Percentiles rank a stretch among this genome's conserved stretches.
phyloP scores from a whole-genome alignment of 2,113 vertebrate species.

The Miniopterus natalensis region DNA sequence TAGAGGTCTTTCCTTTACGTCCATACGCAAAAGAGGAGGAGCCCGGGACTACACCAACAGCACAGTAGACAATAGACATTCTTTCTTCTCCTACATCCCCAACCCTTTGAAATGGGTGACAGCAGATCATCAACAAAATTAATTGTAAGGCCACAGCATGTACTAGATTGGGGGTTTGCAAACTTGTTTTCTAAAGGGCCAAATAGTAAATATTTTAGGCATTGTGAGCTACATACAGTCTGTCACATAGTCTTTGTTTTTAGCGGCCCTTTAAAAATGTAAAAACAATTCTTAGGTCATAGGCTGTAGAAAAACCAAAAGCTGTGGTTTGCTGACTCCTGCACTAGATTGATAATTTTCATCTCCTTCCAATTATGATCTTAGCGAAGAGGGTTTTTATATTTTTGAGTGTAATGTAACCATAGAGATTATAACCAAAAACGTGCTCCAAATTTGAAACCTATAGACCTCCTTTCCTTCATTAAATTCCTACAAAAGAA shows the following conservation, averaged over 20 bases:
- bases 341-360: not conserved
- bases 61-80: not conserved
- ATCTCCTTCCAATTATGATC: not conserved
- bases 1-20: not conserved
- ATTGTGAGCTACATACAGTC: not conserved
- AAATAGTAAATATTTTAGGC: not conserved
- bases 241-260: slow-evolving; percentile 11
- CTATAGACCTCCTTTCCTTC: not conserved
- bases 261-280: slow-evolving; percentile 19
- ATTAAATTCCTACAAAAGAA: slow-evolving; percentile 6
- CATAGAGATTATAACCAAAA: not conserved
- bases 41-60: not conserved
- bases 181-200: not conserved
- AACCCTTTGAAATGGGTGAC: not conserved
- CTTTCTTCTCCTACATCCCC: not conserved
- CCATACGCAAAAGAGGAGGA: not conserved
- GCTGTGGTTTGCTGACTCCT: not conserved
- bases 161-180: not conserved
- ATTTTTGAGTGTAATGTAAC: not conserved
- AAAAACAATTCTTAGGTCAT: not conserved
- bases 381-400: not conserved
- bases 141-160: not conserved
- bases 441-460: slow-evolving; percentile 3
- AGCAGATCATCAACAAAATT: not conserved
- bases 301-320: not conserved